Base-by-base conservation (phyloP, 2,113 vertebrate species). In the Gadus chalcogrammus region DNA sequence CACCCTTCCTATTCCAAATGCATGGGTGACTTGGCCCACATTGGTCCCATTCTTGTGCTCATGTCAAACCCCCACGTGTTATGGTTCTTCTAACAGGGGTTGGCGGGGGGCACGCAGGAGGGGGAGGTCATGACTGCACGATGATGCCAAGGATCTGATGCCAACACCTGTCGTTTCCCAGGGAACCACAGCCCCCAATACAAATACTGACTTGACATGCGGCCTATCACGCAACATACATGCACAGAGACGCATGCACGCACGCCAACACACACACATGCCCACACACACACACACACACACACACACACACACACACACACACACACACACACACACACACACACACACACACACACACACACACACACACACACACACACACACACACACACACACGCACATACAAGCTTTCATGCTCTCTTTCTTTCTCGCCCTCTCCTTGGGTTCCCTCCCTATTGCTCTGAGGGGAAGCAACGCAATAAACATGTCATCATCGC, bases 401-500 rank as follows among this genome's bases (percentile, higher is more conserved):
- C 64, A 22, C 69, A 73, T 17, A 24, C 80, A 86, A n/a, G 55
- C 55, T 58, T 3, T 58, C 6, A n/a, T 16, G 55, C 4, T n/a
- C 55, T 58, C 55, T 58, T 16, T 58, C 55, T 17, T 58, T 4
- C 31, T 35, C 4, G 31, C 55, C n/a, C 55, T 17, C 55, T 58
- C 55, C 4, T 58, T 17, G 55, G 15, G 55, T 16, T 4, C 16
- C 15, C 55, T 17, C 55, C 55, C 15, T 6, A 17, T 16, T 86
- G 77, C 78, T 89, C 80, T 64, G 71, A 82, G 85, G 85, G 76
- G 55, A 59, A 81, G 73, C 55, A 74, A 78, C 69, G 83, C 78
- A 81, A 55, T 74, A 79, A 88, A 82, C 73, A 87, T 91, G 90
- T 92, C 88, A 90, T 81, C 85, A 85, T 86, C 76, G 82, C 81